These are phyloP conservation scores for Bombyx huttoni DNA, from an alignment of 2,888 invertebrate genomes.

Conservation along the genomic window DNA sequence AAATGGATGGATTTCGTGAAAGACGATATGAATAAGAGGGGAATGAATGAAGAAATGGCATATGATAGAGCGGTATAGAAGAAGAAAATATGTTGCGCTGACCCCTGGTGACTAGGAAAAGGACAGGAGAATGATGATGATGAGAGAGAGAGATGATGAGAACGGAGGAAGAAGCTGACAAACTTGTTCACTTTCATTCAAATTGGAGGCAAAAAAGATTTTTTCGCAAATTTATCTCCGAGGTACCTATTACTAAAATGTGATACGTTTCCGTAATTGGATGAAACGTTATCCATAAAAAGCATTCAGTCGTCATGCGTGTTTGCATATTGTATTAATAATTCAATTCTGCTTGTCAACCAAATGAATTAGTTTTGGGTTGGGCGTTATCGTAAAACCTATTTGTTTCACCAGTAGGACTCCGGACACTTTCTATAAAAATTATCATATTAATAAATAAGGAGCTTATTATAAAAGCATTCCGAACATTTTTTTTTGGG, in stretches of 20 bases:
- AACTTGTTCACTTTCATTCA: too few relatives aligned
- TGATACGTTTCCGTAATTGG: background rate
- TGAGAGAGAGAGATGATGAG: too few relatives aligned
- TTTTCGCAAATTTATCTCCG: too few relatives aligned
- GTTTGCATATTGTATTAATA: background rate
- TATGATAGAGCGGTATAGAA: too few relatives aligned
- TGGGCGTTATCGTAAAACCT: conserved; percentile 33
- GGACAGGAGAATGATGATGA: too few relatives aligned
- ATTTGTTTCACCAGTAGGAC: conserved; percentile 70
- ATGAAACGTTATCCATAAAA: conserved; percentile 2
- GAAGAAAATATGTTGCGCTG: too few relatives aligned
- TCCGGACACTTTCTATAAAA: conserved; percentile 59
- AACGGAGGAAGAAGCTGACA: too few relatives aligned
- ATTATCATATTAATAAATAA: conserved; percentile 59
- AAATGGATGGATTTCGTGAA: too few relatives aligned
- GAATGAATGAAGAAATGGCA: too few relatives aligned
- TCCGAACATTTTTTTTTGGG: conserved; percentile 15
- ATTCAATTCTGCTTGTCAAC: conserved; percentile 11
- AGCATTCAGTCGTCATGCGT: background rate
- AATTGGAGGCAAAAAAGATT: too few relatives aligned
- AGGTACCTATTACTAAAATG: conserved; percentile 1
- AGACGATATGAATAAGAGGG: too few relatives aligned
- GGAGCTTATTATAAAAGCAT: conserved; percentile 26
- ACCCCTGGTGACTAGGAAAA: too few relatives aligned
- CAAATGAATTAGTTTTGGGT: conserved; percentile 44